Evolutionary conservation across 2,888 invertebrate genomes (phyloP).

Genomic region (Agrochola macilenta): DNA sequence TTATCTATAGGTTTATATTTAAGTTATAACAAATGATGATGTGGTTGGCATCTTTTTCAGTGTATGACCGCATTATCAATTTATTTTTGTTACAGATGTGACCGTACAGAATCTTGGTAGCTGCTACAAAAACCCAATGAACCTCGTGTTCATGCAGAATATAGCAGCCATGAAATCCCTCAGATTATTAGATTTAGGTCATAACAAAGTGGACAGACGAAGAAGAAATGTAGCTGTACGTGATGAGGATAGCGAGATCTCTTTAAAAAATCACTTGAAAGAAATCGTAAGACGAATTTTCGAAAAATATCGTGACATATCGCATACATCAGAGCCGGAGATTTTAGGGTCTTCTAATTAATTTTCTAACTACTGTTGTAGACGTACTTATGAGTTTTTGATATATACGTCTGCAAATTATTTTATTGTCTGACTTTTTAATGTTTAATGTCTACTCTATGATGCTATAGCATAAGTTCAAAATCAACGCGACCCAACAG

Average conservation of each 20-base stretch:
- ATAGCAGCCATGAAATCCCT: constrained; percentile 80
- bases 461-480: background rate
- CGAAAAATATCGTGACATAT: constrained; percentile 21
- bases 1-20: background rate
- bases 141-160: constrained; percentile 78
- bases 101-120: constrained; percentile 77
- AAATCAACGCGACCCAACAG: background rate
- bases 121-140: constrained; percentile 76
- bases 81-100: constrained; percentile 77
- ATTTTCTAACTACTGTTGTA: background rate
- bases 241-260: background rate
- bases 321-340: background rate
- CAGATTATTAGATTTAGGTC: constrained; percentile 64
- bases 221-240: background rate
- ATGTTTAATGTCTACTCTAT: background rate
- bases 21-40: too few relatives aligned
- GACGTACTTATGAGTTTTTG: background rate
- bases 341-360: background rate
- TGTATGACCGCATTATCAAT: background rate
- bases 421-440: background rate
- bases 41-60: background rate
- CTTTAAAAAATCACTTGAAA: constrained; percentile 30
- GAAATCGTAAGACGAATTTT: constrained; percentile 45
- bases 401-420: background rate
- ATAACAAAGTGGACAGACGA: background rate